Conservation (phyloP, 1,140 invertebrate species). For the Spodoptera frugiperda region DNA sequence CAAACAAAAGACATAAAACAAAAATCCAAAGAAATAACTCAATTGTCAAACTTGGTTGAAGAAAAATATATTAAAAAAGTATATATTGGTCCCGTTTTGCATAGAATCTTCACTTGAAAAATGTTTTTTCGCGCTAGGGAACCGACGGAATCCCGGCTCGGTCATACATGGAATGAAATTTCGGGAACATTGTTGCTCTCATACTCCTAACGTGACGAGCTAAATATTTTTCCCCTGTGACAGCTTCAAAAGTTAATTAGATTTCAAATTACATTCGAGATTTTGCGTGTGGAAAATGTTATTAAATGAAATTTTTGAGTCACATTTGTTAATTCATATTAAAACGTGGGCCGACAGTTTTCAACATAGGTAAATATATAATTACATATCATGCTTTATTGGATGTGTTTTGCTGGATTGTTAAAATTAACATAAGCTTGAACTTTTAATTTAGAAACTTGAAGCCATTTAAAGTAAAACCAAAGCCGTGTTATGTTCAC, state of each 20-base stretch:
- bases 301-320: too few species aligned
- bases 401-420: too few species aligned
- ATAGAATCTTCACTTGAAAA: slow-evolving; percentile 21
- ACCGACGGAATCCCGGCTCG: slow-evolving; percentile 4
- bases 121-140: not conserved
- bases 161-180: slow-evolving; percentile 29
- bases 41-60: slow-evolving; percentile 27
- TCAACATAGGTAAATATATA: too few species aligned
- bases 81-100: slow-evolving; percentile 21
- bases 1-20: slow-evolving; percentile 13
- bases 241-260: slow-evolving; percentile 17
- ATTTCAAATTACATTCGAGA: slow-evolving; percentile 1
- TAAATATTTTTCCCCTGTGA: slow-evolving; percentile 21
- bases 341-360: too few species aligned
- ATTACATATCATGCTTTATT: too few species aligned
- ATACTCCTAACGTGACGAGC: not conserved
- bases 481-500: too few species aligned
- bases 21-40: slow-evolving; percentile 1
- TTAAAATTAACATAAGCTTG: too few species aligned
- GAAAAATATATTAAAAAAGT: slow-evolving; percentile 25
- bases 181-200: slow-evolving; percentile 10
- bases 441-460: too few species aligned
- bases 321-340: too few species aligned
- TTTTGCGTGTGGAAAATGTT: not conserved
- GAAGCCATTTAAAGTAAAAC: too few species aligned